Percentiles rank a stretch among this genome's conserved stretches.
Conservation (phyloP, 1,140 invertebrate genomes). For the Leptoteleia sp. region DNA sequence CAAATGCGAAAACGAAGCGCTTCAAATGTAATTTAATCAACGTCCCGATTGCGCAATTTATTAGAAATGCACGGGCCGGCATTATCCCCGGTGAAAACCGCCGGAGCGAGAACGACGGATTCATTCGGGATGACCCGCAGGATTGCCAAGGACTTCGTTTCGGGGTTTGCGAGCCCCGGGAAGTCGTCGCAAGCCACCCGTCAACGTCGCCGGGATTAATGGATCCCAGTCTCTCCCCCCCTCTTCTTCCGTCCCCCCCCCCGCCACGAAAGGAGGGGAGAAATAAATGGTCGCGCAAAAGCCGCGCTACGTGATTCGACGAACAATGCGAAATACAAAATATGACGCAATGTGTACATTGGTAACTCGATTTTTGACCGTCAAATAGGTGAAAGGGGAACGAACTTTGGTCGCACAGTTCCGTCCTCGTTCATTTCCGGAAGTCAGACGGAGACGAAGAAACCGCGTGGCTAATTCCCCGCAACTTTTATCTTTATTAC, state of each 20-base stretch:
- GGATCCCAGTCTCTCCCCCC: constrained; percentile 21
- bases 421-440: constrained; percentile 1
- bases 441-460: constrained; percentile 3
- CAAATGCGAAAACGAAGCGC: constrained; percentile 47
- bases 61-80: constrained; percentile 32
- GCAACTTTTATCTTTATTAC: constrained; percentile 55
- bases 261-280: background rate
- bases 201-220: constrained; percentile 66
- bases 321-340: constrained; percentile 47
- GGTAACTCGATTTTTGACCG: constrained; percentile 12
- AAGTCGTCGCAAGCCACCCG: constrained; percentile 58
- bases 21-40: constrained; percentile 59
- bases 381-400: constrained; percentile 36
- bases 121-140: constrained; percentile 45
- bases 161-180: constrained; percentile 27
- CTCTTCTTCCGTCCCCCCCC: background rate
- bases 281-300: constrained; percentile 54
- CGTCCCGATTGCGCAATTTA: constrained; percentile 56
- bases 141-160: constrained; percentile 31
- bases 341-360: constrained; percentile 16
- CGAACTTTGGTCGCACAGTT: background rate
- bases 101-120: constrained; percentile 24
- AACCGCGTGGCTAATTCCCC: constrained; percentile 32
- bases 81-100: constrained; percentile 28
- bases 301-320: constrained; percentile 55